These are phyloP conservation scores for Napeogenes sylphis DNA, from an alignment of 2,888 invertebrate genomes.

Conservation along the genomic window DNA sequence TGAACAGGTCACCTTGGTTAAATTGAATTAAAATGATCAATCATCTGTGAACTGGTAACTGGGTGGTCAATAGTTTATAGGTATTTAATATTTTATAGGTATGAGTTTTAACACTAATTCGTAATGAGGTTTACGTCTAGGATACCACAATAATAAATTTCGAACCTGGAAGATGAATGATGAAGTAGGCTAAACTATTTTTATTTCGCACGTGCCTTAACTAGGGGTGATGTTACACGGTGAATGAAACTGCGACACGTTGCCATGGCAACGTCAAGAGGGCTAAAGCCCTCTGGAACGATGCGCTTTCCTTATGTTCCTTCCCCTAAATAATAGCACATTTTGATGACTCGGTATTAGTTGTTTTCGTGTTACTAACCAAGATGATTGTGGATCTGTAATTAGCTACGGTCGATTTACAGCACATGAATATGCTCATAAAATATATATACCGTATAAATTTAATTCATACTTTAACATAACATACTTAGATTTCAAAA, in stretches of 20 bases:
- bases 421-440: no score
- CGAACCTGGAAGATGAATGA: no score
- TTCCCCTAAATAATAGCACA: constrained; percentile 30
- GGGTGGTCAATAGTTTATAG: constrained; percentile 21
- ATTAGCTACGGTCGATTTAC: constrained; percentile 5
- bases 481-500: no score
- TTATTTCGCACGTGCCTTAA: constrained; percentile 42
- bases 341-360: constrained; percentile 17
- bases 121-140: not conserved
- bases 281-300: constrained; percentile 56
- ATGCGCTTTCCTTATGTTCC: constrained; percentile 32
- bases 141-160: constrained; percentile 7
- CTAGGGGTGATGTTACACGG: constrained; percentile 44
- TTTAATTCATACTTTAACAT: no score
- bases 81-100: constrained; percentile 14
- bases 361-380: constrained; percentile 18
- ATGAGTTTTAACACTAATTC: constrained; percentile 13
- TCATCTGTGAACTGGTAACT: constrained; percentile 25
- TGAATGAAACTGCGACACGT: constrained; percentile 61
- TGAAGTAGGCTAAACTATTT: constrained; percentile 23
- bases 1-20: constrained; percentile 27
- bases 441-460: no score
- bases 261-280: constrained; percentile 65
- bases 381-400: constrained; percentile 14
- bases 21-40: constrained; percentile 28